Conservation (phyloP, 2,888 invertebrate genomes). For the Ctenicera cuprea region DNA sequence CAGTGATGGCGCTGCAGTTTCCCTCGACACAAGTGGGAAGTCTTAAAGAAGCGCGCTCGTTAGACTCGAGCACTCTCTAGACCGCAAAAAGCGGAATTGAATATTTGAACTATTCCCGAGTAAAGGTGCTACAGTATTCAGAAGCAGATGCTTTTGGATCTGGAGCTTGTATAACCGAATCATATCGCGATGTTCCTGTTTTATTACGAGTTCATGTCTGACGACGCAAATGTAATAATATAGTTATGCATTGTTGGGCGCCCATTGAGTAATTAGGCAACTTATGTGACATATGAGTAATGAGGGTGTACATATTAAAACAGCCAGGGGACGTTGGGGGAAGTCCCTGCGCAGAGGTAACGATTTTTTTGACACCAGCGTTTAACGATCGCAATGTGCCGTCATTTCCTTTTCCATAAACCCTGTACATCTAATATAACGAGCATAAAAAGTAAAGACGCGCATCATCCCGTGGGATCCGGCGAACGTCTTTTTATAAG, state of each 20-base stretch:
- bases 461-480: slow-evolving; percentile 41
- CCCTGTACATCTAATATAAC: slow-evolving; percentile 42
- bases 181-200: not conserved
- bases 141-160: slow-evolving; percentile 26
- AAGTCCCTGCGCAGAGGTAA: not conserved
- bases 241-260: not conserved
- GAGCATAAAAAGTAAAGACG: slow-evolving; percentile 45
- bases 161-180: slow-evolving; percentile 14
- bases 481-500: slow-evolving; percentile 43
- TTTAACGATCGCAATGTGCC: slow-evolving; percentile 37
- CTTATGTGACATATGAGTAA: slow-evolving; percentile 1
- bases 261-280: not conserved
- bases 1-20: slow-evolving; percentile 29
- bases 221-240: not conserved
- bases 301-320: not conserved
- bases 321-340: not conserved
- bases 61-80: slow-evolving; percentile 34
- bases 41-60: slow-evolving; percentile 42
- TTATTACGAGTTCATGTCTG: not conserved
- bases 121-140: slow-evolving; percentile 40
- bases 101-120: slow-evolving; percentile 32
- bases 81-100: slow-evolving; percentile 44
- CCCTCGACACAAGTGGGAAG: slow-evolving; percentile 30
- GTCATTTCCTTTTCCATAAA: slow-evolving; percentile 43
- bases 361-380: slow-evolving; percentile 10